These are phyloP conservation scores for Phoeniculus purpureus DNA, from an alignment of 2,797 vertebrate species.

Conservation along the genomic window DNA sequence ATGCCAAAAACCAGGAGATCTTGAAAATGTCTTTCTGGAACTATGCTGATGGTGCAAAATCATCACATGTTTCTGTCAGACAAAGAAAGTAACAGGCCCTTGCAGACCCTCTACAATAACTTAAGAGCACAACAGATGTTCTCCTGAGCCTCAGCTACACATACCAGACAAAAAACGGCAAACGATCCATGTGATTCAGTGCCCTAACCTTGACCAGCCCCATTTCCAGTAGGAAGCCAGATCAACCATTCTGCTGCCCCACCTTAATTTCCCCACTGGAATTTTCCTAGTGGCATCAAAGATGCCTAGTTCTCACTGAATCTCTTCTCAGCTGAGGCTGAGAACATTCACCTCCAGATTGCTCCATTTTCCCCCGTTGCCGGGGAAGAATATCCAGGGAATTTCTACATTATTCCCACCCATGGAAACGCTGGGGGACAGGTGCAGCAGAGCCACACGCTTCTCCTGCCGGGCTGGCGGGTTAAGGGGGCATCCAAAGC, in stretches of 20 bases:
- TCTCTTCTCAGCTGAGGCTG: background rate
- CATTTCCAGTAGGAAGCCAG: background rate
- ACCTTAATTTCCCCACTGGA: background rate
- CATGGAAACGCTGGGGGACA: background rate
- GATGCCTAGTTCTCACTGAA: background rate
- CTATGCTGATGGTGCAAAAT: conserved; percentile 32
- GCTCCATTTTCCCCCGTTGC: background rate
- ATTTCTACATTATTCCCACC: background rate
- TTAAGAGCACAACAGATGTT: conserved; percentile 3
- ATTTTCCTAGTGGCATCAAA: background rate
- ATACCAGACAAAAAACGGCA: background rate
- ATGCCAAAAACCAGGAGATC: background rate
- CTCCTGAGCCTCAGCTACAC: background rate
- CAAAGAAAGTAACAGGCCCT: conserved; percentile 68
- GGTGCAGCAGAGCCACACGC: background rate
- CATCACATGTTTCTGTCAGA: conserved; percentile 41
- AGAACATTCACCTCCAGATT: background rate
- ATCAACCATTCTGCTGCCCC: conserved; percentile 32
- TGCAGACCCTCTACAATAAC: background rate
- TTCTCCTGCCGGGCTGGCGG: background rate
- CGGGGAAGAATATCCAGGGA: background rate
- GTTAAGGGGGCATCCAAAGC: background rate
- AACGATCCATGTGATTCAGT: background rate
- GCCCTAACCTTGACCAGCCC: background rate
- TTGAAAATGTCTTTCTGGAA: background rate